Base-by-base conservation (phyloP, 2,113 vertebrate species). In the Perca flavescens region DNA sequence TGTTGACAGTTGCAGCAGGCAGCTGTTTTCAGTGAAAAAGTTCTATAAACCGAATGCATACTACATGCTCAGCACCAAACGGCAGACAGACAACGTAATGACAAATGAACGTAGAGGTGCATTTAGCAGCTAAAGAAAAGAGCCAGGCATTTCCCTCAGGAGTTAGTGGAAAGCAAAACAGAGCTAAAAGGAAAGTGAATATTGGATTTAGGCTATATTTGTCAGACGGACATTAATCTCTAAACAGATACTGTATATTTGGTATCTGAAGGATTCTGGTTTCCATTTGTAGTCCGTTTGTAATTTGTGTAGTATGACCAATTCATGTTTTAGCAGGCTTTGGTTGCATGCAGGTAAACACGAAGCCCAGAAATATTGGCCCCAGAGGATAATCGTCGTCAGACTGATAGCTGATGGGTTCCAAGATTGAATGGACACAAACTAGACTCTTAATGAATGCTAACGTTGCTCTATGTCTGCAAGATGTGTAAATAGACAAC, bases 111-210 rank as follows among this genome's bases (percentile, higher is more conserved):
- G 34, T 15, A 6, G 57, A 16, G 17, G 16, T n/a, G 34, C 16
- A 40, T 46, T 57, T 56, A 50, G 65, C 80, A 28, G 57, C 64
- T 71, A 15, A 46, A 79, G 14, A 43, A 15, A 46, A 79, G 14
- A 43, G 60, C 58, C 60, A 2, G 43, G 0, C 8, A n/a, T 65
- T 40, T 17, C n/a, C 65, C 49, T 58, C 21, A 0, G 28, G 34
- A n/a, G 3, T 17, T 9, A 17, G 21, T n/a, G 10, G 46, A 70
- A 43, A 64, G 3, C 34, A 34, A 62, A 72, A 21, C 47, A n/a
- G 22, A 63, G n/a, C 31, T 31, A 58, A 3, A 31, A 7, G 15
- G 13, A 40, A 19, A 66, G 34, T 7, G 56, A 84, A 58, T 16
- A 22, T 7, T 40, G 21, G 36, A 31, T 16, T 25, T 7, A 43